These are phyloP conservation scores for Sisyra terminalis DNA, from an alignment of 2,888 invertebrate genomes.

Conservation along the genomic window DNA sequence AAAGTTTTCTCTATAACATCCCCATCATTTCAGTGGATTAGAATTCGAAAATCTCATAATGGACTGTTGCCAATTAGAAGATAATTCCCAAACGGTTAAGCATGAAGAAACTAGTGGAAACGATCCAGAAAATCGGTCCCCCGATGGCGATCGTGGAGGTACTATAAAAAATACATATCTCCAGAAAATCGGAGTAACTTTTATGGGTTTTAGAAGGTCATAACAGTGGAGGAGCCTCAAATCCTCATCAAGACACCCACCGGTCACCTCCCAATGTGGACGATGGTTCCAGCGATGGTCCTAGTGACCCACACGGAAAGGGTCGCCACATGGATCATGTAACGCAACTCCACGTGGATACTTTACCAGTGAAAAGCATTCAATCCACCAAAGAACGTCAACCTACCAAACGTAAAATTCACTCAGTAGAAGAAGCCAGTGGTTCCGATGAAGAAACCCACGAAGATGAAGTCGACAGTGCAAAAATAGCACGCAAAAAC, in stretches of 20 bases:
- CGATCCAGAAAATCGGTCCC: slow-evolving; percentile 78
- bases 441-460: slow-evolving; percentile 33
- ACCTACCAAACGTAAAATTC: slow-evolving; percentile 43
- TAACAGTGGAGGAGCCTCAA: slow-evolving; percentile 34
- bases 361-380: slow-evolving; percentile 6
- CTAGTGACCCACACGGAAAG: slow-evolving; percentile 33
- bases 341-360: slow-evolving; percentile 30
- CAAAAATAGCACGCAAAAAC: slow-evolving; percentile 13
- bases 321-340: slow-evolving; percentile 32
- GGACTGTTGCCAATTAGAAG: slow-evolving; percentile 87
- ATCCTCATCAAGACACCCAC: slow-evolving; percentile 30
- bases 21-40: slow-evolving; percentile 42
- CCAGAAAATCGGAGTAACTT: neutral
- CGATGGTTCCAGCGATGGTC: slow-evolving; percentile 30
- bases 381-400: slow-evolving; percentile 15
- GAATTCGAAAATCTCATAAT: slow-evolving; percentile 84
- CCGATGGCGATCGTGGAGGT: slow-evolving; percentile 65
- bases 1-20: slow-evolving; percentile 2
- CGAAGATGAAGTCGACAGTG: slow-evolving; percentile 25
- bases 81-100: slow-evolving; percentile 64
- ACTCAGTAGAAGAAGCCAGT: slow-evolving; percentile 28
- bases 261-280: slow-evolving; percentile 29
- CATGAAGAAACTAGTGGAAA: slow-evolving; percentile 57
- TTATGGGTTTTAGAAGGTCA: slow-evolving; percentile 26
- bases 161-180: slow-evolving; percentile 11